phyloP scores from a whole-genome alignment of 1,140 invertebrate species.

The Philotrypesis tridentata region DNA sequence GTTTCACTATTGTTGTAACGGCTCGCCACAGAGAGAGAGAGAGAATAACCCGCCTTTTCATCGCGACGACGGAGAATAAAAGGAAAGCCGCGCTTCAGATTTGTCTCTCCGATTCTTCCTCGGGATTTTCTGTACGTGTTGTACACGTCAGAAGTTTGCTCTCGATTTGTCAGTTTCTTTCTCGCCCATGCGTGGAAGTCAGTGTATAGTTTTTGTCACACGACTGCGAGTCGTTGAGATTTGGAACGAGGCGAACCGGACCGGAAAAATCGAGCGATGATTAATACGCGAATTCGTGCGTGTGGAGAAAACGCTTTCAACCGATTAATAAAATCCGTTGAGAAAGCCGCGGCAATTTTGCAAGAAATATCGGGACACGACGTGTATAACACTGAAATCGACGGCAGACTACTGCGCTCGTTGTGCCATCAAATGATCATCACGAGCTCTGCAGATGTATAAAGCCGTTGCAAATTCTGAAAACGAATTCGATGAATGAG shows the following conservation, averaged over 20 bases:
- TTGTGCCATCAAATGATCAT: slow-evolving; percentile 25
- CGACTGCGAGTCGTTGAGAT: too few species aligned
- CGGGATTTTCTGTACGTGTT: not conserved
- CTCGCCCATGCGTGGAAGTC: too few species aligned
- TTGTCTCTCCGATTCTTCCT: not conserved
- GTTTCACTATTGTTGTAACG: slow-evolving; percentile 42
- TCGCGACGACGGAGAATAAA: slow-evolving; percentile 24
- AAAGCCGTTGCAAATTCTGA: slow-evolving; percentile 1
- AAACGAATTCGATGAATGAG: slow-evolving; percentile 38
- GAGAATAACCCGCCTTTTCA: slow-evolving; percentile 6
- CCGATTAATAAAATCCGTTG: too few species aligned
- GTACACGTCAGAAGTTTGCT: not conserved
- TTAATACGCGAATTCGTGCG: too few species aligned
- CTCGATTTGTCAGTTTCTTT: slow-evolving; percentile 1
- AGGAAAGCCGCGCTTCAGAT: slow-evolving; percentile 23
- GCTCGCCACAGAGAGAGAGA: not conserved
- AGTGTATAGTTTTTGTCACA: too few species aligned
- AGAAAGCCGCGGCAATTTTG: not conserved
- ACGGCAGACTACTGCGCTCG: not conserved
- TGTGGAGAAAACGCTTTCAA: too few species aligned
- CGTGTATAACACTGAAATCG: slow-evolving; percentile 14
- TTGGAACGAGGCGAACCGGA: too few species aligned
- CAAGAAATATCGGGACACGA: not conserved
- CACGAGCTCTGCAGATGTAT: slow-evolving; percentile 15
- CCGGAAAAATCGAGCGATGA: too few species aligned